Evolutionary conservation across 2,797 vertebrate species (phyloP), one percentile per base, ranked within the genome.

Genomic region (Dermochelys coriacea): DNA sequence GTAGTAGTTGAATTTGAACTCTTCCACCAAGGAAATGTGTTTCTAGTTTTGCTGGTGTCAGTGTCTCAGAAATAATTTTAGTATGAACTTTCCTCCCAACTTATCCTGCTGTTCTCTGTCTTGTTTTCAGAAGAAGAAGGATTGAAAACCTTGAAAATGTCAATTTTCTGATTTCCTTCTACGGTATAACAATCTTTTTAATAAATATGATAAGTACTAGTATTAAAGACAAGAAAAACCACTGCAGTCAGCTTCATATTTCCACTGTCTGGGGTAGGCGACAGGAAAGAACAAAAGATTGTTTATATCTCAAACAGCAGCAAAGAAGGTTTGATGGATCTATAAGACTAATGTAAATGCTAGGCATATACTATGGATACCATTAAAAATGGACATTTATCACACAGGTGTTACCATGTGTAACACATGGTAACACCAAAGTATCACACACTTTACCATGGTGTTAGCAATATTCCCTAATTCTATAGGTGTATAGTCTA

Each of bases 61-160:
- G 78, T 83, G 94, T 55, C 94, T 91, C 96, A 86, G 92, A 86
- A 94, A 61, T 82, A 6, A 96, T 95, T 93, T 97, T 89, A 93
- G 29, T 23, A 7, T 92, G 96, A 96, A 93, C 91, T 96, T 95
- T 88, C 95, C 87, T 86, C 89, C 93, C 87, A 84, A 45, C 88
- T 91, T 8, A 87, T 89, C 93, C 95, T 82, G 91, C 92, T 95
- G 95, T 87, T 97, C 93, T 96, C 91, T 92, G 86, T 90, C 94
- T 86, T 21, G 25, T 77, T 86, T 91, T 95, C 91, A 91, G 91
- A 95, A 93, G 71, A n/a, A 80, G 12, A 45, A 77, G 74, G 51
- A 52, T 15, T 9, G 18, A n/a, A 50, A 77, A 27, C 82, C 34
- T 82, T 50, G 59, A 93, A 89, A 57, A 61, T 8, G 61, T 79